These are phyloP conservation scores for Heliconius aoede DNA, from an alignment of 2,888 invertebrate species.

Conservation along the genomic window DNA sequence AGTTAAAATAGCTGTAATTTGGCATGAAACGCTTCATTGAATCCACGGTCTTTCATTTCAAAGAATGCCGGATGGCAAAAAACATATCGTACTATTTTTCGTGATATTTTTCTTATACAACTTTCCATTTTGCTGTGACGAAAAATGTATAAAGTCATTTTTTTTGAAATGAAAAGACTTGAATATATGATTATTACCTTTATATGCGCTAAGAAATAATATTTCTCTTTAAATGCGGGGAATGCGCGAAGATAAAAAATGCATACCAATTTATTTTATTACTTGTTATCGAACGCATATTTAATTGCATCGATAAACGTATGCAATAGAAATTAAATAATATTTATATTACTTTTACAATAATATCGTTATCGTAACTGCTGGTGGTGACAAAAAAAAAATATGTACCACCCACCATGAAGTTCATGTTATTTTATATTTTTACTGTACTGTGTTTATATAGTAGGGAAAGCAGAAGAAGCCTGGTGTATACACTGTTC, in stretches of 20 bases:
- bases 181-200: not conserved
- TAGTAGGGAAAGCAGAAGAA: too few species aligned
- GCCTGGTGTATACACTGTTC: too few species aligned
- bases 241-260: not conserved
- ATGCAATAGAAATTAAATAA: too few species aligned
- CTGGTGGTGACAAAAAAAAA: not conserved
- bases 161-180: not conserved
- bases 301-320: not conserved
- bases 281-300: not conserved
- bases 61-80: slow-evolving; percentile 41
- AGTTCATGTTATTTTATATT: too few species aligned
- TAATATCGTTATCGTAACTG: not conserved
- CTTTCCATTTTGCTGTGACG: slow-evolving; percentile 42
- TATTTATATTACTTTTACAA: too few species aligned
- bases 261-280: not conserved
- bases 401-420: not conserved
- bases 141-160: not conserved
- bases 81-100: slow-evolving; percentile 36
- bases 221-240: not conserved
- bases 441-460: too few species aligned
- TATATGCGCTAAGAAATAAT: not conserved
- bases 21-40: slow-evolving; percentile 47
- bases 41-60: slow-evolving; percentile 43
- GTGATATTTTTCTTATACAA: slow-evolving; percentile 38
- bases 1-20: slow-evolving; percentile 40